These are phyloP conservation scores for Anas bernieri DNA, from an alignment of 2,797 vertebrate genomes.

Conservation along the genomic window DNA sequence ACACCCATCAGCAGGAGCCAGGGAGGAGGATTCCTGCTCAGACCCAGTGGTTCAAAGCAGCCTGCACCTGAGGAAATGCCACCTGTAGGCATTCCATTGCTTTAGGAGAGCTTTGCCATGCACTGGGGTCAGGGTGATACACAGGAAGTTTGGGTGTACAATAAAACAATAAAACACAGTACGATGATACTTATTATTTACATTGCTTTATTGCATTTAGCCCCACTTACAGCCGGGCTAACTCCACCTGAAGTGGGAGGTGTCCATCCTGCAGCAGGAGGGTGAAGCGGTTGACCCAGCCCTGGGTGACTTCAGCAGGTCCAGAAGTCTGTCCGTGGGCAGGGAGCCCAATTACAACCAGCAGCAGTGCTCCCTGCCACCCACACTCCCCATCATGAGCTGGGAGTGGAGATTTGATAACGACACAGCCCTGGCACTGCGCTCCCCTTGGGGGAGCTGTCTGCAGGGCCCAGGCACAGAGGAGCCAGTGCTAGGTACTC, in stretches of 20 bases:
- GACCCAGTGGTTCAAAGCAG: neutral
- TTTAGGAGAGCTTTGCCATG: neutral
- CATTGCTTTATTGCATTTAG: neutral
- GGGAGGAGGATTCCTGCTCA: neutral
- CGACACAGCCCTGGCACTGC: neutral
- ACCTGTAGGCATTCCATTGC: neutral
- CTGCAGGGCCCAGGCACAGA: neutral
- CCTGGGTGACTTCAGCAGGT: neutral
- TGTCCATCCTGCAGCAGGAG: neutral
- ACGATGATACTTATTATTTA: neutral
- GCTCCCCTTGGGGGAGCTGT: fast-evolving
- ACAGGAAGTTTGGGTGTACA: neutral
- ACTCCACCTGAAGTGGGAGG: neutral
- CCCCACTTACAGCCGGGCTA: neutral
- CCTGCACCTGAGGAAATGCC: neutral
- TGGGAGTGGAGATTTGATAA: neutral
- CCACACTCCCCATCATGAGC: fast-evolving
- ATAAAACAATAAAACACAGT: neutral
- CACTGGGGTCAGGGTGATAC: fast-evolving
- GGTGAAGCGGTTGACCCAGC: fast-evolving
- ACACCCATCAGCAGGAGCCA: neutral
- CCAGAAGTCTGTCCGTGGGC: neutral
- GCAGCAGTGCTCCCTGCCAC: neutral
- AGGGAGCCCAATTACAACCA: fast-evolving
- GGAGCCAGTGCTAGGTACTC: neutral